A percentile compares a stretch with the other conserved stretches of the same genome.
Evolutionary conservation across 2,888 invertebrate genomes (phyloP).

Genomic region (Paralinhomoeus sp.): DNA sequence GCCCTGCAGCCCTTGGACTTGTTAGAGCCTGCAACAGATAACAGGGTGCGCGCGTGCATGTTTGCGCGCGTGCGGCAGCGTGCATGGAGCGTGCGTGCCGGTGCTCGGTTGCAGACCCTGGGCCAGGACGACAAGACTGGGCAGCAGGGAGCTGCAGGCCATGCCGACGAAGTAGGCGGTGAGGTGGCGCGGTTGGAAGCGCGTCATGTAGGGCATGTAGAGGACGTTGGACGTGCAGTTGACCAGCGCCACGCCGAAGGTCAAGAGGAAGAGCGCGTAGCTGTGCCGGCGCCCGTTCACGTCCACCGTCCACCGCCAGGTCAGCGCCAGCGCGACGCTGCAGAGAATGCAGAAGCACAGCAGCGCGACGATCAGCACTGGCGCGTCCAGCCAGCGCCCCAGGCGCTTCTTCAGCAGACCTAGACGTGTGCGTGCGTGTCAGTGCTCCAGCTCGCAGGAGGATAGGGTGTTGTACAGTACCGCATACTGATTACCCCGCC

Average conservation of each 20-base stretch:
- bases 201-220: conserved; percentile 50
- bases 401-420: no score
- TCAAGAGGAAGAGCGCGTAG: conserved; percentile 36
- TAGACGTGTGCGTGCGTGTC: no score
- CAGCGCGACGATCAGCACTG: neutral
- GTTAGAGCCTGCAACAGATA: no score
- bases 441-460: no score
- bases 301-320: conserved; percentile 34
- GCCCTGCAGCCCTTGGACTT: no score
- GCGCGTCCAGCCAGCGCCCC: no score
- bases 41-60: no score
- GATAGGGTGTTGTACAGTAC: no score
- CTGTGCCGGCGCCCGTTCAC: conserved; percentile 32
- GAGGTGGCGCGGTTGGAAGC: conserved; percentile 41
- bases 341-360: neutral
- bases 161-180: conserved; percentile 55
- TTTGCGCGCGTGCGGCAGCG: no score
- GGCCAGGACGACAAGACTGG: conserved; percentile 46
- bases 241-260: conserved; percentile 44
- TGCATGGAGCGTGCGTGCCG: no score
- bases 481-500: no score
- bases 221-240: conserved; percentile 60
- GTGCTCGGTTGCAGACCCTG: no score
- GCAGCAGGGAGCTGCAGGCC: conserved; percentile 51
- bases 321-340: conserved; percentile 8